phyloP scores from a whole-genome alignment of 2,888 invertebrate genomes.

The Dorcus parallelipipedus region DNA sequence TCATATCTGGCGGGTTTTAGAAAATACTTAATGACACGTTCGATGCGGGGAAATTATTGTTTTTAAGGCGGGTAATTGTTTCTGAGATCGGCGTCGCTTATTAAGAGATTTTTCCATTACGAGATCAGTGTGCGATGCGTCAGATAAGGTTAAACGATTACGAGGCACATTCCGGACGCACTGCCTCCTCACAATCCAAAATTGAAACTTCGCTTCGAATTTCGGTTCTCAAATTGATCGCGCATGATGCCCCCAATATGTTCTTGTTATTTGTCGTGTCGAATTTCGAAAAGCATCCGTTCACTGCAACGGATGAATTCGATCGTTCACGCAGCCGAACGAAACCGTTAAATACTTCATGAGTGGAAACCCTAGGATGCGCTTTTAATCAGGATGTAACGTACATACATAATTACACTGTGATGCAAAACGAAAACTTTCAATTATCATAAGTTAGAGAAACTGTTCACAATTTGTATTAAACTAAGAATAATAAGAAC shows the following conservation, averaged over 20 bases:
- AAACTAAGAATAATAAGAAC: too few species aligned
- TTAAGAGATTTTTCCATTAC: background rate
- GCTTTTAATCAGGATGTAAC: too few species aligned
- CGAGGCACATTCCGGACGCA: background rate
- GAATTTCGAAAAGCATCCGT: background rate
- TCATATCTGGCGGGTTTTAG: conserved; percentile 17
- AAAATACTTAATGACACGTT: background rate
- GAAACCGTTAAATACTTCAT: too few species aligned
- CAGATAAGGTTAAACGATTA: background rate
- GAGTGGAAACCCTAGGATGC: too few species aligned
- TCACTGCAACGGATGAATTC: too few species aligned
- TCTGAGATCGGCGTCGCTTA: background rate
- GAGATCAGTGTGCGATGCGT: background rate
- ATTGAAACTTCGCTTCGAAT: background rate
- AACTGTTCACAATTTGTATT: too few species aligned
- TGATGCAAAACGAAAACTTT: too few species aligned
- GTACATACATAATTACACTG: too few species aligned
- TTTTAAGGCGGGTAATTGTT: background rate
- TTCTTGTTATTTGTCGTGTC: background rate
- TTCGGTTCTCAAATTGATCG: background rate
- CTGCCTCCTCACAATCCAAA: background rate
- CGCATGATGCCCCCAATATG: background rate
- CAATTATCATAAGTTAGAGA: too few species aligned
- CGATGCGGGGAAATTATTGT: background rate
- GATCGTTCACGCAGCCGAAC: too few species aligned